These are phyloP conservation scores for Diceros bicornis DNA, from an alignment of 2,797 vertebrate species.

Conservation along the genomic window DNA sequence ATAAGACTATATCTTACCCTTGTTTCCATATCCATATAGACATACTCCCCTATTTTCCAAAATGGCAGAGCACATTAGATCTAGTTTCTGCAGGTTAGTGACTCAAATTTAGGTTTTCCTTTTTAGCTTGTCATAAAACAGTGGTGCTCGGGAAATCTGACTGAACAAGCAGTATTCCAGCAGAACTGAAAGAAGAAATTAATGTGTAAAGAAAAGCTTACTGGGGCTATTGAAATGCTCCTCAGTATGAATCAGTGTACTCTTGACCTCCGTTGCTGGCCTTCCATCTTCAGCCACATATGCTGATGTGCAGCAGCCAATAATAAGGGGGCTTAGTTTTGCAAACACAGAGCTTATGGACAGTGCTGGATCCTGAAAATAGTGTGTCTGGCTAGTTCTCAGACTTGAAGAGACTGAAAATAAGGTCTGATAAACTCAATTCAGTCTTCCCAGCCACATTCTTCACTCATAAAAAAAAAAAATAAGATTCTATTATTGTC, in stretches of 20 bases:
- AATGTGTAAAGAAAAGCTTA: constrained; percentile 14
- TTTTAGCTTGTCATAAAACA: not conserved
- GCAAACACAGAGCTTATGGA: not conserved
- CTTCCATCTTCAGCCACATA: constrained; percentile 10
- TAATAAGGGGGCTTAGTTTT: constrained; percentile 36
- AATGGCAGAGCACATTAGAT: not conserved
- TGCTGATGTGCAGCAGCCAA: not conserved
- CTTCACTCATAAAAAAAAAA: not conserved
- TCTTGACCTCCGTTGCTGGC: constrained; percentile 23
- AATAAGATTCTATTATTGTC: not conserved
- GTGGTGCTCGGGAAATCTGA: not conserved
- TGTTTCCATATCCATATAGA: not conserved
- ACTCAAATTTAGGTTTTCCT: not conserved
- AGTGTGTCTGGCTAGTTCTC: not conserved
- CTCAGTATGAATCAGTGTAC: not conserved
- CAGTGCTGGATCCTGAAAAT: constrained; percentile 4
- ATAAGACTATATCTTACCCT: not conserved
- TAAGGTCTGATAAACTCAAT: not conserved
- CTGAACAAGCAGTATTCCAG: not conserved
- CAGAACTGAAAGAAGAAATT: constrained; percentile 23
- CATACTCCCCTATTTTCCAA: not conserved
- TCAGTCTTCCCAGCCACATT: not conserved
- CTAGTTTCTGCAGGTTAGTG: constrained; percentile 30
- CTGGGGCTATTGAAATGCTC: not conserved
- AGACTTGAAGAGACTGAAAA: constrained; percentile 29